Conservation (phyloP, 2,888 invertebrate species). For the Coelopa pilipes region DNA sequence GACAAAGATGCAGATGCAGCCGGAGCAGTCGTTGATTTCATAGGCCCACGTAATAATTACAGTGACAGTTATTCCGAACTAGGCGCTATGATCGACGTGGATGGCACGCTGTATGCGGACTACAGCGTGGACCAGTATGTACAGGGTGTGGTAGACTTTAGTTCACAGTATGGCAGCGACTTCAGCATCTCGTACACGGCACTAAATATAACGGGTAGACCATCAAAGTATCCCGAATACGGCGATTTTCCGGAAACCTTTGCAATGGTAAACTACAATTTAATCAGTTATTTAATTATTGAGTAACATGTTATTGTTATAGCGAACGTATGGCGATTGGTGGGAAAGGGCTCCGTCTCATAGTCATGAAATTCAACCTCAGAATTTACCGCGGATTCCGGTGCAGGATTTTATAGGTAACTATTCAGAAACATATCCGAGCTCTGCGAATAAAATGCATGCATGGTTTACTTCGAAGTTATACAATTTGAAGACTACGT, state of each 20-base stretch:
- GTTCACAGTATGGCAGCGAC: conserved; percentile 90
- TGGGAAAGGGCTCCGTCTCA: conserved; percentile 83
- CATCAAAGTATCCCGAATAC: conserved; percentile 86
- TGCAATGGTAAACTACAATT: conserved; percentile 77
- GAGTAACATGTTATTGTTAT: conserved; percentile 29
- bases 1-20: conserved; percentile 33
- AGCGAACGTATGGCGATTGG: conserved; percentile 88
- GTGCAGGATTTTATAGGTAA: conserved; percentile 86
- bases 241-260: conserved; percentile 93
- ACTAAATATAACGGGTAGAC: conserved; percentile 84
- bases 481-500: conserved; percentile 65
- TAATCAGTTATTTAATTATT: background rate
- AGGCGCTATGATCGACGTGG: conserved; percentile 41
- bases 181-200: conserved; percentile 90
- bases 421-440: background rate
- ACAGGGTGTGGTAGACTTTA: conserved; percentile 81
- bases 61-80: conserved; percentile 40
- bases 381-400: conserved; percentile 74
- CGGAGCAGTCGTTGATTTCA: conserved; percentile 54
- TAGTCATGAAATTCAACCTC: conserved; percentile 77
- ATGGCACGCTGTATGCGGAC: conserved; percentile 45
- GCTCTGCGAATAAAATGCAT: background rate
- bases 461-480: conserved; percentile 49
- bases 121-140: conserved; percentile 78
- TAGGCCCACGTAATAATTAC: conserved; percentile 37